Base-by-base conservation (phyloP, 2,113 vertebrate genomes). In the Heliornis fulica region DNA sequence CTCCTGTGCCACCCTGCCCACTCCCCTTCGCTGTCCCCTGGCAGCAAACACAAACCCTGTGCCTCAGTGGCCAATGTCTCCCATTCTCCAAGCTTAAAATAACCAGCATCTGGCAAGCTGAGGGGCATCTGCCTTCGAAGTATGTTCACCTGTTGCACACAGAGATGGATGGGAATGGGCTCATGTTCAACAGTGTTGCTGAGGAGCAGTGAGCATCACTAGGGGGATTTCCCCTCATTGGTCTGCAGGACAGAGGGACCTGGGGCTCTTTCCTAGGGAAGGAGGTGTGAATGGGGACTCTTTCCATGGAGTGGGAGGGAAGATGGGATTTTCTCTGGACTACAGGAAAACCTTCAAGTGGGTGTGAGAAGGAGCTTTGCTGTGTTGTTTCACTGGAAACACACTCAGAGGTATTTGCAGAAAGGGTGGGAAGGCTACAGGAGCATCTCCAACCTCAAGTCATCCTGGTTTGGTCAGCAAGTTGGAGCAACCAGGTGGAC, bases 131-230 rank as follows among this genome's bases (percentile, higher is more conserved):
- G 65, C 53, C 94, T 28, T 19, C 18, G 0, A 32, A 56, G 31
- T 13, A 88, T 93, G 59, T 81, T 94, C 96, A 96, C 90, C 93
- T 96, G 96, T 81, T 41, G 31, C 3, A 0, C 46, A 72, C 79
- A 50, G 92, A 96, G 96, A 96, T 93, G 82, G 94, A 96, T 96
- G 94, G 94, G 87, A 41, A 64, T 0, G 23, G 88, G 71, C 68
- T 94, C 20, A 3, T 1, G 9, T 75, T 94, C 92, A 86, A 85
- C 50, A 18, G n/a, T 2, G 0, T 53, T 41, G 69, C 75, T n/a
- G 36, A 61, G 46, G 53, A 72, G 71, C 9, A 1, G 17, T 45
- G 54, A 89, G 68, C 71, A 78, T 61, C 0, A 0, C 13, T 10
- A 1, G 4, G 0, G 48, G 59, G 78, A 69, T 10, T 21, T 28